Conservation (phyloP, 2,113 vertebrate species). For the Cepphus grylle region DNA sequence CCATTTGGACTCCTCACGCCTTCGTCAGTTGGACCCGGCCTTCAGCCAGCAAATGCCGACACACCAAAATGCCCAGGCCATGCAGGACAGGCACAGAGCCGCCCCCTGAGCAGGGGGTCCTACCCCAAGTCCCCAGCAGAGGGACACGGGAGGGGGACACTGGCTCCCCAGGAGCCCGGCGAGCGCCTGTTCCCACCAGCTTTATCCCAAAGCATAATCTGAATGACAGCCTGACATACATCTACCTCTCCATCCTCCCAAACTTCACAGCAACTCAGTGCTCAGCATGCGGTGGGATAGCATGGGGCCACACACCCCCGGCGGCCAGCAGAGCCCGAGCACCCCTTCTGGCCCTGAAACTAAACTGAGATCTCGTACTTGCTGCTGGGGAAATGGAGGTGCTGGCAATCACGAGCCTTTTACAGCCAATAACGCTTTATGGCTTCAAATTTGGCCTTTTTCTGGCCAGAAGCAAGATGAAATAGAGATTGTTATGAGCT, state of each 20-base stretch:
- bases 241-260: neutral
- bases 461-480: neutral
- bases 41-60: fast-evolving
- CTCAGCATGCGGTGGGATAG: fast-evolving
- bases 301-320: neutral
- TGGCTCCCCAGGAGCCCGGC: fast-evolving
- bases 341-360: neutral
- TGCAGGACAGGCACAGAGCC: neutral
- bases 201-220: neutral
- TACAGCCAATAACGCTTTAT: fast-evolving
- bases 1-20: neutral
- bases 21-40: fast-evolving
- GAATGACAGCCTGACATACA: neutral
- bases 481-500: neutral
- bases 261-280: neutral
- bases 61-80: neutral
- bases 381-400: neutral
- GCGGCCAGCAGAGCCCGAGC: neutral
- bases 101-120: neutral
- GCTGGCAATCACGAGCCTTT: fast-evolving
- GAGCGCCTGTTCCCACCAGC: fast-evolving
- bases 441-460: neutral
- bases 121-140: fast-evolving
- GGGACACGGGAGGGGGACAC: fast-evolving
- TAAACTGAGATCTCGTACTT: fast-evolving